A percentile compares a stretch with the other conserved stretches of the same genome.
These are phyloP conservation scores for Centropyge bicolor DNA, from an alignment of 2,797 vertebrate genomes.

Conservation along the genomic window DNA sequence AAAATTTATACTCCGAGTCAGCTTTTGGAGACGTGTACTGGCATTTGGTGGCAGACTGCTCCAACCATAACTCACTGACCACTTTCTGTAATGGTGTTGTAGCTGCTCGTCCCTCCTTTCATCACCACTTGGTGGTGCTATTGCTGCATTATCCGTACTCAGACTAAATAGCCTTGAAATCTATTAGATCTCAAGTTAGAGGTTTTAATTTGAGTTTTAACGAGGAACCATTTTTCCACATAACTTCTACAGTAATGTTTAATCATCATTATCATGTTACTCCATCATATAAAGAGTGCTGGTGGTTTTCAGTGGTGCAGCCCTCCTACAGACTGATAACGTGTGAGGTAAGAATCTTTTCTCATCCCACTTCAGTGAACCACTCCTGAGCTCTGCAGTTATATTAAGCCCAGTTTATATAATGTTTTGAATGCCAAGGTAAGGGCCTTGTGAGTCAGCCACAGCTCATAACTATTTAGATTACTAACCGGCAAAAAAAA, in stretches of 20 bases:
- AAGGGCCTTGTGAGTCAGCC: constrained; percentile 75
- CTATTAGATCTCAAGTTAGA: neutral
- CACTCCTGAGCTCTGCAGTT: constrained; percentile 67
- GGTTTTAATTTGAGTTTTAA: constrained; percentile 29
- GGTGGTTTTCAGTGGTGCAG: constrained; percentile 45
- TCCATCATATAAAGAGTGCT: constrained; percentile 36
- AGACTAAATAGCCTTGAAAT: neutral
- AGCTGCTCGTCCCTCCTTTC: neutral
- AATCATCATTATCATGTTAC: constrained; percentile 20
- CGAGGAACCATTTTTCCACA: neutral
- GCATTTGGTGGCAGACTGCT: constrained; percentile 36
- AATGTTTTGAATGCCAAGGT: constrained; percentile 77
- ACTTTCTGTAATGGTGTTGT: neutral
- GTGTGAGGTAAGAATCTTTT: constrained; percentile 61
- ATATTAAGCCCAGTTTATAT: constrained; percentile 81
- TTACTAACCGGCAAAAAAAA: constrained; percentile 41
- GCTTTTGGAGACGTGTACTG: constrained; percentile 55
- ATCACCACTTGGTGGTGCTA: constrained; percentile 64
- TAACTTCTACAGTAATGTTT: constrained; percentile 11
- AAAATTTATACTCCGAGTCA: constrained; percentile 82
- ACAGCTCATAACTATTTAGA: constrained; percentile 63
- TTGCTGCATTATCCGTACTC: constrained; percentile 9
- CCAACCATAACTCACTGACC: neutral
- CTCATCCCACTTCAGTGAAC: constrained; percentile 73
- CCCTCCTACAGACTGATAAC: constrained; percentile 64